phyloP scores from a whole-genome alignment of 2,797 vertebrate species.

The Vultur gryphus region DNA sequence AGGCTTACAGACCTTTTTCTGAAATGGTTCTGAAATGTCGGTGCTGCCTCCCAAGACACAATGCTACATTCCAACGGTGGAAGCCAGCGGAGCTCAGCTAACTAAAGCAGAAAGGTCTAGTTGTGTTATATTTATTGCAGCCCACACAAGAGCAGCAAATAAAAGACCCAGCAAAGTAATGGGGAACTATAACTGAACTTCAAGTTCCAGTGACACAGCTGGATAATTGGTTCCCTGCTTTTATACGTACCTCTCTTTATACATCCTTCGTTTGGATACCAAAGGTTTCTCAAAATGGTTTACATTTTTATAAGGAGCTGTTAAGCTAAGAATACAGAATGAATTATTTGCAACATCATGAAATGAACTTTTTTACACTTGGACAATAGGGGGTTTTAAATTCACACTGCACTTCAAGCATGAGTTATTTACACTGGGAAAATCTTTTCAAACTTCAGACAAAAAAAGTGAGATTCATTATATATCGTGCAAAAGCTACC shows the following conservation, averaged over 20 bases:
- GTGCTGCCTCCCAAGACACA: not conserved
- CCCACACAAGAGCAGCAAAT: constrained; percentile 10
- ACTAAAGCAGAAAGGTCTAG: not conserved
- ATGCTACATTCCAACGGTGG: not conserved
- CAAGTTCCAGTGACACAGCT: not conserved
- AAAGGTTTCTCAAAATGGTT: not conserved
- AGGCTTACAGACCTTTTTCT: not conserved
- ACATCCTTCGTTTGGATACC: not conserved
- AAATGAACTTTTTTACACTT: not conserved
- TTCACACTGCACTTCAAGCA: constrained; percentile 20
- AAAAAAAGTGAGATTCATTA: constrained; percentile 71
- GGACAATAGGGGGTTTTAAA: constrained; percentile 17
- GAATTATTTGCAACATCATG: not conserved
- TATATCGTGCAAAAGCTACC: constrained; percentile 72
- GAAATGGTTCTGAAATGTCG: not conserved
- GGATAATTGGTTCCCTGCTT: not conserved
- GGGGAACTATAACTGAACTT: not conserved
- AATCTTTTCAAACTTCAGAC: constrained; percentile 63
- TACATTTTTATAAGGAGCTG: not conserved
- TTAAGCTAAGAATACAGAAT: not conserved
- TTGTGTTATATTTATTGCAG: not conserved
- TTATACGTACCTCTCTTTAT: not conserved
- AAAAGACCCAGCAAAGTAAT: not conserved
- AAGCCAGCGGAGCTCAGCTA: not conserved
- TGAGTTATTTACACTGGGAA: constrained; percentile 64